Evolutionary conservation across 2,113 vertebrate genomes (phyloP), one percentile per base, ranked within the genome.

Genomic region (Orthonyx spaldingii): DNA sequence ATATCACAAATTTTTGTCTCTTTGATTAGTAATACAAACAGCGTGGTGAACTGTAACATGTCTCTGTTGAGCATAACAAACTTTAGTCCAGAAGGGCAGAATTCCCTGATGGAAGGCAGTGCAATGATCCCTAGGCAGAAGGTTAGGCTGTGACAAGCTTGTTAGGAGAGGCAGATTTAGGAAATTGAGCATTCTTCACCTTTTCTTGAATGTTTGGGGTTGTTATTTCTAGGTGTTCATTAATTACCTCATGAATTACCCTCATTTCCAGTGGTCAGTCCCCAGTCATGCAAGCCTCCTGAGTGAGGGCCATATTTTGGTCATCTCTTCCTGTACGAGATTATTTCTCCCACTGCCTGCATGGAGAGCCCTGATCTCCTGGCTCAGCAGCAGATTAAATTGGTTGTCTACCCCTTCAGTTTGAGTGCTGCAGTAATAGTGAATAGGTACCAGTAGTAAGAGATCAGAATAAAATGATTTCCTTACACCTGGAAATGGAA

Each of bases 121-220:
- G 26, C 7, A 42, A 50, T 20, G 26, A 50, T 65, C 37, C 33
- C 66, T 16, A 35, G 37, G 39, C 44, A 47, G 19, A 5, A n/a
- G 41, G 16, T 27, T 57, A 7, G 0, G 0, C 23, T 1, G 1
- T 16, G 70, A 78, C 0, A 0, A 12, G 5, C 28, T 81, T 13
- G 9, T 46, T 75, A 85, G 41, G 22, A 37, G 39, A 52, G 3
- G 16, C 32, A 3, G 20, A 52, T 70, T 70, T 84, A 77, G 37
- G 65, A 77, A 88, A 57, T 15, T 39, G 64, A 84, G 15, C 7
- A 9, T 42, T 66, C 27, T 76, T 56, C n/a, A 69, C 16, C 32
- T 66, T 69, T 66, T 16, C 41, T 56, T 87, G 11, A 56, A 49
- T 32, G 12, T 41, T 46, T 71, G 28, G 15, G 20, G 24, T 17